These are phyloP conservation scores for Corapipo altera DNA, from an alignment of 2,113 vertebrate species.

Conservation along the genomic window DNA sequence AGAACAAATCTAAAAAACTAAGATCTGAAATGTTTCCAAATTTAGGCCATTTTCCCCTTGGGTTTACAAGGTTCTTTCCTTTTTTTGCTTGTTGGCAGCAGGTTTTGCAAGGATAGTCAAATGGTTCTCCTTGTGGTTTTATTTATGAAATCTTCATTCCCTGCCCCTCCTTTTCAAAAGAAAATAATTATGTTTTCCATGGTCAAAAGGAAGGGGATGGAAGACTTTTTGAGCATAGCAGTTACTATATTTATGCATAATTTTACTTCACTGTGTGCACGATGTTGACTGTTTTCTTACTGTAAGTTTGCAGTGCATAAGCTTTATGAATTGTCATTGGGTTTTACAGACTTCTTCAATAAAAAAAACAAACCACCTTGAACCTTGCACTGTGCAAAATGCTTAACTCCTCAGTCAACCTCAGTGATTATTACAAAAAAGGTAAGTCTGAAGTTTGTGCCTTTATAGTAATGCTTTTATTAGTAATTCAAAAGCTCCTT, in stretches of 20 bases:
- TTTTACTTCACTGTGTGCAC: background rate
- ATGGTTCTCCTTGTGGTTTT: background rate
- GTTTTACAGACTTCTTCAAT: background rate
- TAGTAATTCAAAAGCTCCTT: background rate
- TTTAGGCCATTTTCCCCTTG: background rate
- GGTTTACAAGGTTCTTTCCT: background rate
- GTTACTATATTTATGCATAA: background rate
- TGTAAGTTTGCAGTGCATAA: background rate
- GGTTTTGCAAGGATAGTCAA: background rate
- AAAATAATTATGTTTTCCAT: background rate
- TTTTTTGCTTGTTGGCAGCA: background rate
- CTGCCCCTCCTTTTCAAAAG: background rate
- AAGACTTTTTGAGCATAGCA: background rate
- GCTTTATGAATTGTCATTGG: background rate
- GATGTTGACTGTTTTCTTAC: background rate
- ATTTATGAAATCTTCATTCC: background rate
- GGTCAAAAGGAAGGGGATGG: background rate
- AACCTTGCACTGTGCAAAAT: background rate
- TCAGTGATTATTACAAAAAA: background rate
- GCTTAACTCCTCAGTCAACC: background rate
- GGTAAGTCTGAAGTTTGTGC: background rate
- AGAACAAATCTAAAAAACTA: background rate
- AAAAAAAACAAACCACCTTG: background rate
- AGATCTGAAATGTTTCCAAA: background rate
- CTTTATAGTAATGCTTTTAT: background rate